Conservation (phyloP, 2,888 invertebrate genomes). For the Dryocosmus kuriphilus region DNA sequence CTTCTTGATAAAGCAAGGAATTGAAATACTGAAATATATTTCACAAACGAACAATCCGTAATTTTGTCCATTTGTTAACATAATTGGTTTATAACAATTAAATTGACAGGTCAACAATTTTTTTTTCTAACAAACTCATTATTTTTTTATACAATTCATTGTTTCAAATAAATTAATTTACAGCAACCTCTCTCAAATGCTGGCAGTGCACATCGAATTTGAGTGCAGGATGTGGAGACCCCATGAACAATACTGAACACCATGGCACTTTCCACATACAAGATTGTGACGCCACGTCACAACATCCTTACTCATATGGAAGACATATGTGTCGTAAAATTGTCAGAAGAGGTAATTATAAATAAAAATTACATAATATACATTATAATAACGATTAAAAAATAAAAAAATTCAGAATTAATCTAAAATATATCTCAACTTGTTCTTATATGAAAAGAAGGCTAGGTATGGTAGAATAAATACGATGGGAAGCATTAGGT, state of each 20-base stretch:
- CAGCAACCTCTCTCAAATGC: slow-evolving; percentile 84
- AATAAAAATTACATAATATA: neutral
- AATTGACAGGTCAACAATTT: too few species aligned
- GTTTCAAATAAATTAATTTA: neutral
- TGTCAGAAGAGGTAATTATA: slow-evolving; percentile 84
- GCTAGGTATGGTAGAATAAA: neutral
- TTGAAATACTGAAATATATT: too few species aligned
- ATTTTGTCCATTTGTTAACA: too few species aligned
- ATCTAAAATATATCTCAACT: neutral
- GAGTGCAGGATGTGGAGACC: slow-evolving; percentile 85
- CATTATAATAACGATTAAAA: neutral
- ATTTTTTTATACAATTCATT: neutral
- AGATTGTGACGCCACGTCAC: slow-evolving; percentile 64
- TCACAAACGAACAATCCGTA: too few species aligned
- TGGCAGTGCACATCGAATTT: slow-evolving; percentile 88
- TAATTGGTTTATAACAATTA: too few species aligned
- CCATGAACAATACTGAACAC: slow-evolving; percentile 82
- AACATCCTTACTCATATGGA: slow-evolving; percentile 59
- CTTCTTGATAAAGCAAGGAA: too few species aligned
- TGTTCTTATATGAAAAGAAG: neutral
- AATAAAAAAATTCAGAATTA: neutral
- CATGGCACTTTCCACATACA: slow-evolving; percentile 75
- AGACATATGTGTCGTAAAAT: slow-evolving; percentile 86
- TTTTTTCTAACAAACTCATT: too few species aligned
- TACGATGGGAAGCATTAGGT: neutral